Base-by-base conservation (phyloP, 2,888 invertebrate species). In the Lycaena phlaeas region DNA sequence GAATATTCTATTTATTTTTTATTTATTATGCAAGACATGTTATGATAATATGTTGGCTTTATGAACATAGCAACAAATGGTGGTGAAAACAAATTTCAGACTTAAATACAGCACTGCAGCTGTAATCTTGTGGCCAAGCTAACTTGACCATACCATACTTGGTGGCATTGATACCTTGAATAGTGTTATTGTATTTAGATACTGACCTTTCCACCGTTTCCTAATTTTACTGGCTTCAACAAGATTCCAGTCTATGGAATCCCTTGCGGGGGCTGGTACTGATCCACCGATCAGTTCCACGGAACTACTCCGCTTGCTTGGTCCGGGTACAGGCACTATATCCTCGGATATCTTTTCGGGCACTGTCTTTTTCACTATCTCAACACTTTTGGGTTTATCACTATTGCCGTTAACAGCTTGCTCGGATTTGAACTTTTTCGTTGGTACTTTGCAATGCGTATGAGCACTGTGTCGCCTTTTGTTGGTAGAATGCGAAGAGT, bases 221-320 rank as follows among this genome's bases (percentile, higher is more conserved):
- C 84, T 84, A 73, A 87, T 87, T 79, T 82, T 86, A 70, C 86
- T 86, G 59, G 84, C 82, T 27, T 84, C 79, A 29, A 84, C 81
- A 42, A 85, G 65, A 43, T 81, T 84, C 79, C 82, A 82, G 48
- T 85, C 85, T 1, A 82, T 68, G 0, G 82, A 82, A 44, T 84
- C 82, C 45, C 77, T 57, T 3, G 77, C 78, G 0, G 85, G 79
- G 1, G 75, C 62, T 0, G 84, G 82, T 29, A 81, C 72, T 0
- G 73, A 72, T 10, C 75, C 74, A 38, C 79, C 82, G 1, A 82
- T 79, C 12, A 84, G 65, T 52, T 82, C 82, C 40, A 84, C 81
- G 0, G 82, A 78, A 53, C 81, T 75, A 51, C 78, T 79, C 38
- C 72, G 55, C 50, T 57, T 57, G 42, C 57, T 79, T 0, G 77